These are phyloP conservation scores for Lithodes maja DNA, from an alignment of 2,888 invertebrate genomes.

Conservation along the genomic window DNA sequence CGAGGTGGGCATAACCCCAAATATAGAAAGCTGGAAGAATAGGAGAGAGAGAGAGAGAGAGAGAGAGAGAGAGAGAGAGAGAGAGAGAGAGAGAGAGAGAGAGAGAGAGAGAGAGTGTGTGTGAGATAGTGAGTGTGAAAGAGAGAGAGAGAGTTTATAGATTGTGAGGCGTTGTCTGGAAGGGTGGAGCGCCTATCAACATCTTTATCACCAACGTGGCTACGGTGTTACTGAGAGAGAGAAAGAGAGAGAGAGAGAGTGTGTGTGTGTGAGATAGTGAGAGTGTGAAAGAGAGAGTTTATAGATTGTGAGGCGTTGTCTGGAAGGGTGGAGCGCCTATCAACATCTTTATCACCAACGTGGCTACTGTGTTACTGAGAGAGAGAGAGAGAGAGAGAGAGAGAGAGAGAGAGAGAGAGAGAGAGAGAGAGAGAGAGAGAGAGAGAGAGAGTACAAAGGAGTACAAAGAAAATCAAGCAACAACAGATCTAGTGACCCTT, in stretches of 20 bases:
- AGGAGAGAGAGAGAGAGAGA: background rate
- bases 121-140: background rate
- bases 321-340: background rate
- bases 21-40: background rate
- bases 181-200: background rate
- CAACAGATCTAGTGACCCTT: too few relatives aligned
- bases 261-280: background rate
- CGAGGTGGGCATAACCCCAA: too few relatives aligned
- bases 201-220: too few relatives aligned
- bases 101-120: background rate
- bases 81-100: background rate
- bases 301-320: background rate
- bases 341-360: background rate
- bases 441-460: background rate
- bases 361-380: background rate
- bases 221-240: background rate
- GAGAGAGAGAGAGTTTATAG: background rate
- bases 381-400: background rate
- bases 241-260: background rate
- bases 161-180: background rate
- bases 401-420: too few relatives aligned
- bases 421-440: too few relatives aligned
- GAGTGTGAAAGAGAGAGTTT: background rate
- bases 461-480: too few relatives aligned
- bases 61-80: background rate